phyloP scores from a whole-genome alignment of 2,113 vertebrate genomes.

The Pandion haliaetus region DNA sequence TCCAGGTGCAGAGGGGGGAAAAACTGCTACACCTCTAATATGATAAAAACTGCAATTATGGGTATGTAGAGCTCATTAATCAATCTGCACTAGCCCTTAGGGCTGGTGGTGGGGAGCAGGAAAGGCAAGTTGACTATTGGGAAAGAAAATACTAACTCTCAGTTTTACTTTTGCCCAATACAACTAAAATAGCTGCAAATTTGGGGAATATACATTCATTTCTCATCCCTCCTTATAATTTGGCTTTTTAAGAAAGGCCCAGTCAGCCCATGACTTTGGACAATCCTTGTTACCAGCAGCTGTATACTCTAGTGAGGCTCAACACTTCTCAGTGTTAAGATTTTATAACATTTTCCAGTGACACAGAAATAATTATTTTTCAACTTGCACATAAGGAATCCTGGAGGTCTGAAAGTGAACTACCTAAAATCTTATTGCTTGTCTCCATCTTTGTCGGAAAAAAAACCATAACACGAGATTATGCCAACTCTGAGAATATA shows the following conservation, averaged over 20 bases:
- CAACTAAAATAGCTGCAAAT: neutral
- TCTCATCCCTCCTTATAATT: neutral
- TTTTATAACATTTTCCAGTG: neutral
- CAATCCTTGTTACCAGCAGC: neutral
- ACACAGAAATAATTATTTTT: neutral
- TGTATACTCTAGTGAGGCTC: neutral
- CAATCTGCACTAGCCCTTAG: neutral
- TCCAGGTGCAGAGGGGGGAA: neutral
- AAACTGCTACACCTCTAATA: neutral
- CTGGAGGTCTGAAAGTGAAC: neutral
- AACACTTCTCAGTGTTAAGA: neutral
- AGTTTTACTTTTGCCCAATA: neutral
- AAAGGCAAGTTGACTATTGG: neutral
- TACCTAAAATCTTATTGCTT: neutral
- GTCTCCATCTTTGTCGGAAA: neutral
- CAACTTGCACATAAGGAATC: neutral
- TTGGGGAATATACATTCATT: neutral
- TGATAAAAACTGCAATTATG: constrained; percentile 6
- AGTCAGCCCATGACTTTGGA: neutral
- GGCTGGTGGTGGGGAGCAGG: neutral
- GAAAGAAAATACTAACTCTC: neutral
- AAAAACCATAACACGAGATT: fast-evolving
- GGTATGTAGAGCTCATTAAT: constrained; percentile 26
- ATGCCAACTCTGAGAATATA: neutral
- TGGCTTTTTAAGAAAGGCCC: neutral